These are phyloP conservation scores for Phalacrocorax pelagicus DNA, from an alignment of 2,113 vertebrate species.

Conservation along the genomic window DNA sequence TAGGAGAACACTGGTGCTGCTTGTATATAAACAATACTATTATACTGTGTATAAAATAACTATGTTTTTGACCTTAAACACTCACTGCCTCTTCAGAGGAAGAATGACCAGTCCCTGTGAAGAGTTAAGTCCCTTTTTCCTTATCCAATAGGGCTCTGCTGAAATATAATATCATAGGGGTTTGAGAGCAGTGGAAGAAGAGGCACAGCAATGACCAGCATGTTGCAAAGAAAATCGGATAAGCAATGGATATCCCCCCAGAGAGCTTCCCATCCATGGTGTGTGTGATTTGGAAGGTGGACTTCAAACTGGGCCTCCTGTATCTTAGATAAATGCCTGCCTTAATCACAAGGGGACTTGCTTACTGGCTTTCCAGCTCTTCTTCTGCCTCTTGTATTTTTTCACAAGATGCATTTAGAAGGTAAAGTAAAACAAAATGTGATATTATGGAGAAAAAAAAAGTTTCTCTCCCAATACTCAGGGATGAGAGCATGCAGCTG, in stretches of 20 bases:
- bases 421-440: neutral
- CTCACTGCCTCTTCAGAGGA: neutral
- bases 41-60: neutral
- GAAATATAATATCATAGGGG: rapidly evolving
- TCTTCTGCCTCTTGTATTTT: neutral
- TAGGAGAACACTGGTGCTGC: neutral
- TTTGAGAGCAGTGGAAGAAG: neutral
- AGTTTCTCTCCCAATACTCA: neutral
- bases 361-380: neutral
- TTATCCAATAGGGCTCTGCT: neutral
- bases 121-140: neutral
- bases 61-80: neutral
- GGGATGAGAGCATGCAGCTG: neutral
- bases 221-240: neutral
- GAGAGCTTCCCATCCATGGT: neutral
- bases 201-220: neutral
- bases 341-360: neutral
- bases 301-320: neutral
- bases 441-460: neutral
- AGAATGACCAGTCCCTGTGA: neutral
- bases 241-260: too few species aligned
- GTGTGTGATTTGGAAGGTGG: neutral
- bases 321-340: neutral
- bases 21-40: neutral
- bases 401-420: neutral